Conservation (phyloP, 2,113 vertebrate genomes). For the Chamaetylas fuelleborni region DNA sequence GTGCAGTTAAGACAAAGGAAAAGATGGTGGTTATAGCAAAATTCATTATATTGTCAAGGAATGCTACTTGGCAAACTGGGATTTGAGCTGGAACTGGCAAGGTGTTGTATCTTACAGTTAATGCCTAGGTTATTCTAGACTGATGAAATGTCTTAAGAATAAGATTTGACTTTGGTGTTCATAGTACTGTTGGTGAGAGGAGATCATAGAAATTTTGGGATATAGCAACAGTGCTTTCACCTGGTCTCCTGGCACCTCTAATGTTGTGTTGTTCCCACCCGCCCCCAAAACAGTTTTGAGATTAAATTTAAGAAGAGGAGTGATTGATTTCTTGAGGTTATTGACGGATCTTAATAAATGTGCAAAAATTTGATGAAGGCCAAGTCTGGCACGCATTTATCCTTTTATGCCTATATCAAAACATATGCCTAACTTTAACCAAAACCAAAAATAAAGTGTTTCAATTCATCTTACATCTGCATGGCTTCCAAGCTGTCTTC, state of each 20-base stretch:
- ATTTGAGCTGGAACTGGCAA: neutral
- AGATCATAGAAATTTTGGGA: neutral
- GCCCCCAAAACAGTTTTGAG: rapidly evolving
- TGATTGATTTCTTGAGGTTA: neutral
- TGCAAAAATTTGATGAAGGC: neutral
- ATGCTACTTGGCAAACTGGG: neutral
- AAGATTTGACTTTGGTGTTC: neutral
- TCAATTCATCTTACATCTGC: neutral
- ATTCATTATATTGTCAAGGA: neutral
- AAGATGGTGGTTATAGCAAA: neutral
- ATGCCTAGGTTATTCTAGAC: neutral
- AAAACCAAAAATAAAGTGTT: neutral
- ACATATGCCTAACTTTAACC: neutral
- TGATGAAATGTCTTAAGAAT: neutral
- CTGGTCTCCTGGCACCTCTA: neutral
- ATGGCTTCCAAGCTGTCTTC: neutral
- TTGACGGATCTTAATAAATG: neutral
- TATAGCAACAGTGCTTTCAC: neutral
- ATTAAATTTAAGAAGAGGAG: neutral
- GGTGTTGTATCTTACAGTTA: neutral
- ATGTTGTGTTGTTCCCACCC: rapidly evolving
- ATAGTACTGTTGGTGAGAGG: neutral
- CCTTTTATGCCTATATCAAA: neutral
- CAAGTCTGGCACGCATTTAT: neutral
- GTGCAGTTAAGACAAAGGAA: neutral